Evolutionary conservation across 2,113 vertebrate genomes (phyloP), one percentile per base, ranked within the genome.

Genomic region (Ploceus nigricollis): DNA sequence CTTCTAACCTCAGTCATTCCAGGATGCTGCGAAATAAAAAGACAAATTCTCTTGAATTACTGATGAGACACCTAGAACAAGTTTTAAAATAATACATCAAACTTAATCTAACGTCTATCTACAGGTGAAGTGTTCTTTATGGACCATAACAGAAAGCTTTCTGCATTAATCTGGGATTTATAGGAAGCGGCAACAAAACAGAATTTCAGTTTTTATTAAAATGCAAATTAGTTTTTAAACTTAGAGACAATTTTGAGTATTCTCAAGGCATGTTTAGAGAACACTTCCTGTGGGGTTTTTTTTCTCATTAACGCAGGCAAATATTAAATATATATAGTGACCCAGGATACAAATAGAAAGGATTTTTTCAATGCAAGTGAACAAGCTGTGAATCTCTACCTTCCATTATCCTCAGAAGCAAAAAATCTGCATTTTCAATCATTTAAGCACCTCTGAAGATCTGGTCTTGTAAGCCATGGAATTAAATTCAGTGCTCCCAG

Each of bases 211-310:
- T 80, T 60, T 77, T 31, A 28, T 28, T 82, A 70, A 33, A 64
- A 85, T 24, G 27, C 15, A 82, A 37, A 33, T 5, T 47, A 37
- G 33, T 30, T 54, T 90, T 73, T 45, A 82, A 82, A 75, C 30
- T 64, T 35, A 63, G 25, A 73, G 17, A 65, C 11, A 50, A 75
- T 50, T 73, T 66, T 33, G 81, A 58, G 30, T 48, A 51, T 79
- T 79, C 40, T 85, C 42, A 82, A 76, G 22, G 10, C 13, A 54
- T 25, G 16, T 73, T 85, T 76, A 85, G 44, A 76, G 88, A 92
- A 82, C 10, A 64, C 21, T 25, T 20, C 7, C 42, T 75, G 23
- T 5, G 2, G 1, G 0, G 0, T 6, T 57, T 79, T 83, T 22
- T 27, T 14, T 42, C 54, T 76, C 19, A 23, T 40, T 76, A 82